A percentile compares a stretch with the other conserved stretches of the same genome.
phyloP scores from a whole-genome alignment of 1,140 invertebrate species.

The Ladona fulva region DNA sequence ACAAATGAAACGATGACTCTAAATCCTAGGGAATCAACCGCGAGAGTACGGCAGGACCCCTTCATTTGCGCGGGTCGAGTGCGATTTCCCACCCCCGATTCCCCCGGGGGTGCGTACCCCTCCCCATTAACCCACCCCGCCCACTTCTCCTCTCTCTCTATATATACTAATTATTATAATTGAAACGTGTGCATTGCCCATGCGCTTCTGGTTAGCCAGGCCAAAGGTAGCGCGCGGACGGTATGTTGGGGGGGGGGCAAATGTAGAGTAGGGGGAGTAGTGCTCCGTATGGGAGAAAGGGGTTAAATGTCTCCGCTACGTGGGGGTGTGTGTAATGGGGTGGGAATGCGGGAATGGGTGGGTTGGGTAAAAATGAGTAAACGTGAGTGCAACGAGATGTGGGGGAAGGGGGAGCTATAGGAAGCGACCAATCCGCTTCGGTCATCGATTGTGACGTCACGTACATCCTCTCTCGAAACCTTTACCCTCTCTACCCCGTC shows the following conservation, averaged over 20 bases:
- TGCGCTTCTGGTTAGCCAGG: background rate
- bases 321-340: background rate
- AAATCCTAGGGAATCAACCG: background rate
- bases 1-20: background rate
- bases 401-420: background rate
- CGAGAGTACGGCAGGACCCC: background rate
- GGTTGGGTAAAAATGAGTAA: background rate
- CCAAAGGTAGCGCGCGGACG: background rate
- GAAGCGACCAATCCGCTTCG: conserved; percentile 1
- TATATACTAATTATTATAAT: conserved; percentile 10
- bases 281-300: background rate
- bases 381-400: background rate
- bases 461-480: background rate
- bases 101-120: too few relatives aligned
- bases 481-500: background rate
- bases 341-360: background rate
- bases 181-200: background rate
- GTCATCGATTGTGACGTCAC: conserved; percentile 7
- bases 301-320: background rate
- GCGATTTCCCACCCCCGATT: too few relatives aligned
- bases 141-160: background rate
- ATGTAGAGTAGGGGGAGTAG: background rate
- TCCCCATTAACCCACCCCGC: background rate
- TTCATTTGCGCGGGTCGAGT: too few relatives aligned
- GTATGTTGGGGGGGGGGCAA: background rate